Conservation (phyloP, 1,140 invertebrate species). For the Drosophila triauraria region DNA sequence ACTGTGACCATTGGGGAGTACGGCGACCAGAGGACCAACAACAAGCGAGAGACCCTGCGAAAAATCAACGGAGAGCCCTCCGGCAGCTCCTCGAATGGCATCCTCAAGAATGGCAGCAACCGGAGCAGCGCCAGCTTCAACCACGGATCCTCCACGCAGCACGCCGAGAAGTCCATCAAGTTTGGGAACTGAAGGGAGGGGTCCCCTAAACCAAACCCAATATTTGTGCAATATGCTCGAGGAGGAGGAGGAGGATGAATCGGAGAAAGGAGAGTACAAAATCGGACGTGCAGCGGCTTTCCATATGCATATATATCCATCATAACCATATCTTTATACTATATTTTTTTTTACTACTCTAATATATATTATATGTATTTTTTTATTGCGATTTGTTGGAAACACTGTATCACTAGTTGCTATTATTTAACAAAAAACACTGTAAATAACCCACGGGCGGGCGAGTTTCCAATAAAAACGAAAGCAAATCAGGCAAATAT, state of each 20-base stretch:
- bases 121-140: slow-evolving; percentile 68
- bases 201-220: not conserved
- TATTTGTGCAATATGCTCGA: slow-evolving; percentile 66
- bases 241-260: not conserved
- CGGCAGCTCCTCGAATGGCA: slow-evolving; percentile 57
- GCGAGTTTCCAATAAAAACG: slow-evolving; percentile 30
- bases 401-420: slow-evolving; percentile 47
- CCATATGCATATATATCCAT: slow-evolving; percentile 24
- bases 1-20: slow-evolving; percentile 90
- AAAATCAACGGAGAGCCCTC: slow-evolving; percentile 45
- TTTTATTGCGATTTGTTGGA: slow-evolving; percentile 59
- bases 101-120: slow-evolving; percentile 74
- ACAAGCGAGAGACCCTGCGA: slow-evolving; percentile 85
- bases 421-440: slow-evolving; percentile 60
- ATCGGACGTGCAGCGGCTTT: slow-evolving; percentile 27
- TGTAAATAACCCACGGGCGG: slow-evolving; percentile 42
- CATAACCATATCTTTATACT: slow-evolving; percentile 22
- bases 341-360: slow-evolving; percentile 43
- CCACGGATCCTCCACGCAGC: slow-evolving; percentile 26
- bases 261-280: slow-evolving; percentile 41
- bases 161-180: slow-evolving; percentile 75
- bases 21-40: slow-evolving; percentile 84
- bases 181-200: slow-evolving; percentile 69
- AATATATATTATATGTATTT: slow-evolving; percentile 24
- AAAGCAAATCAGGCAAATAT: slow-evolving; percentile 6